Evolutionary conservation across 2,797 vertebrate species (phyloP), one percentile per base, ranked within the genome.

Genomic region (Trachurus trachurus): DNA sequence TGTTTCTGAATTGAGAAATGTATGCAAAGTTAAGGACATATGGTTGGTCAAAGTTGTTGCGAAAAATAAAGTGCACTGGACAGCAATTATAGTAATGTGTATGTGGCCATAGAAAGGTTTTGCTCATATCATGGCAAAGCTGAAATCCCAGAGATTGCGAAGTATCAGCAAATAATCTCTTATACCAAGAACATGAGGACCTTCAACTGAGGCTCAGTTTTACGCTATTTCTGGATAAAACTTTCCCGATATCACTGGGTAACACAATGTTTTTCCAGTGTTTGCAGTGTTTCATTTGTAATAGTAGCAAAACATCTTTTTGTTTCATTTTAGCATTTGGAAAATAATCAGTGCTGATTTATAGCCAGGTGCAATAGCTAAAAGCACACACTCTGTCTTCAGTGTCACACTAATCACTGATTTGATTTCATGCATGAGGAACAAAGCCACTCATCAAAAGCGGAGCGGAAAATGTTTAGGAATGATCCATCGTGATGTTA

Each of bases 391-490:
- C 75, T 93, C 81, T 89, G 76, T 88, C 83, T 84, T 89, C 76
- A 45, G 66, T 72, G 86, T 80, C 84, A 78, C 83, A 83, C 82
- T 89, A 83, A 87, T 91, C 84, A 94, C 86, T 86, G 87, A 92
- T 87, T 92, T 80, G 60, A 88, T 85, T 90, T 86, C 80, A 89
- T 78, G 74, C 74, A 71, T 10, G 58, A 49, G 37, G 69, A 89
- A 82, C 85, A 86, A 73, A 92, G 73, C 74, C 76, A 88, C 76
- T 78, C 59, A 79, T 93, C 90, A 92, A 69, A 74, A 56, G 31
- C 71, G 21, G 63, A 82, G 76, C 71, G 39, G 77, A 81, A 82
- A 84, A 80, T 59, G 50, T 62, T 76, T 82, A 77, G 54, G 52
- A 83, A 74, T 66, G 45, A 82, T 81, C 57, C 52, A 31, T 22